Conservation (phyloP, 2,113 vertebrate species). For the Atlantisia rogersi region DNA sequence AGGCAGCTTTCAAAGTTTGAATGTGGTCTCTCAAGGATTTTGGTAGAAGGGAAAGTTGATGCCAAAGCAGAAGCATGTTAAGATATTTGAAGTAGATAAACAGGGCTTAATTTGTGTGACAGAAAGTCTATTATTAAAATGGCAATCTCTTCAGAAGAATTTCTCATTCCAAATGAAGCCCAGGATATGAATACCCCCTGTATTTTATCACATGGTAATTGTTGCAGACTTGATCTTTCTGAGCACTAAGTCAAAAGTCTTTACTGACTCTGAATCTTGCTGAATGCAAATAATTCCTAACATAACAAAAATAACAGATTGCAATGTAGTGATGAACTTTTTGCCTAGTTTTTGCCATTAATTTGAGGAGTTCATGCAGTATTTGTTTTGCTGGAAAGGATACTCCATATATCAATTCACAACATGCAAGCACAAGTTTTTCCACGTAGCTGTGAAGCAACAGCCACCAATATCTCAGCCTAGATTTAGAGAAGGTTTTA, state of each 20-base stretch:
- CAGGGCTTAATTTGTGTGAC: slow-evolving; percentile 17
- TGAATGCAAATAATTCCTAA: neutral
- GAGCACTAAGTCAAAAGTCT: neutral
- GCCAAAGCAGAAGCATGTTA: neutral
- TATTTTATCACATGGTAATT: slow-evolving; percentile 33
- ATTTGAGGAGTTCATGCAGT: neutral
- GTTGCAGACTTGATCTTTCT: neutral
- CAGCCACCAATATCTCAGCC: neutral
- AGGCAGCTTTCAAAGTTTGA: neutral
- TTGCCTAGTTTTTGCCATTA: neutral
- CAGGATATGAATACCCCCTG: neutral
- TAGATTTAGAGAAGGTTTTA: neutral
- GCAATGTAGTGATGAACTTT: neutral
- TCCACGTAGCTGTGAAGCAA: neutral
- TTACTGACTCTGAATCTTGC: neutral
- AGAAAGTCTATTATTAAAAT: slow-evolving; percentile 45
- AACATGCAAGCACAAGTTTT: neutral
- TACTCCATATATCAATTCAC: neutral
- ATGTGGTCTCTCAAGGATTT: slow-evolving; percentile 17
- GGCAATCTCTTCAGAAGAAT: neutral
- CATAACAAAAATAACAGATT: neutral
- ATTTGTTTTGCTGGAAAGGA: neutral
- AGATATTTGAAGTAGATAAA: slow-evolving; percentile 35
- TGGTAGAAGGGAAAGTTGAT: neutral
- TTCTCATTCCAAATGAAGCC: slow-evolving; percentile 21